Base-by-base conservation (phyloP, 2,797 vertebrate species). In the Sternarchorhynchus goeldii region DNA sequence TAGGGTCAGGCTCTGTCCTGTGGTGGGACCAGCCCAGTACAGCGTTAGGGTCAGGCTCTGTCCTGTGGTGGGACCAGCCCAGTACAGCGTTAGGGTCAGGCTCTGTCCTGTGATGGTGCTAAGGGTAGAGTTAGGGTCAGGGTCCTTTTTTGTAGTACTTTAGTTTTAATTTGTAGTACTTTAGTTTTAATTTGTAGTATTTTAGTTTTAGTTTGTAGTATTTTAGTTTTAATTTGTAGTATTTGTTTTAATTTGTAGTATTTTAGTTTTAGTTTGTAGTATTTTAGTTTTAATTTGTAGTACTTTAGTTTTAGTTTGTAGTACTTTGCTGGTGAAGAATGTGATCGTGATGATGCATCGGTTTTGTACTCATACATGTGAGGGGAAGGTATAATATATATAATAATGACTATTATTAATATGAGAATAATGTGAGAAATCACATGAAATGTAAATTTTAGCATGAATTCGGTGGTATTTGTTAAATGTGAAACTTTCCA, bases 241-340 rank as follows among this genome's bases (percentile, higher is more conserved):
- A 25, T 1, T 25, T 25, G 25, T 84, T 85, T 86, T 83, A 74
- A 63, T 63, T 57, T 57, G 1, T 25, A 25, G 25, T 25, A 25
- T 1, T 25, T 25, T 25, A 25, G 25, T 25, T 25, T 25, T 25
- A 25, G 25, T 25, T 25, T 25, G 25, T 25, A 25, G 25, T 25
- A 25, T 25, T 25, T 25, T 25, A 25, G 25, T 84, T 85, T 86
- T 83, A 74, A 63, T 63, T 57, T 57, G 65, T 39, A 66, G 59
- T 66, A 10, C 62, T 57, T 58, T 21, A 25, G 25, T 84, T 85
- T 86, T 83, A 74, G 58, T 63, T 57, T 57, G 65, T 39, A 66
- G 59, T 66, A 10, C 62, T 57, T 58, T 21, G 59, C 72, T 55
- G 64, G 53, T 65, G 62, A 79, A 71, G 67, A 77, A 20, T 12